phyloP scores from a whole-genome alignment of 2,888 invertebrate species.

The Drosophila trichaetosa region DNA sequence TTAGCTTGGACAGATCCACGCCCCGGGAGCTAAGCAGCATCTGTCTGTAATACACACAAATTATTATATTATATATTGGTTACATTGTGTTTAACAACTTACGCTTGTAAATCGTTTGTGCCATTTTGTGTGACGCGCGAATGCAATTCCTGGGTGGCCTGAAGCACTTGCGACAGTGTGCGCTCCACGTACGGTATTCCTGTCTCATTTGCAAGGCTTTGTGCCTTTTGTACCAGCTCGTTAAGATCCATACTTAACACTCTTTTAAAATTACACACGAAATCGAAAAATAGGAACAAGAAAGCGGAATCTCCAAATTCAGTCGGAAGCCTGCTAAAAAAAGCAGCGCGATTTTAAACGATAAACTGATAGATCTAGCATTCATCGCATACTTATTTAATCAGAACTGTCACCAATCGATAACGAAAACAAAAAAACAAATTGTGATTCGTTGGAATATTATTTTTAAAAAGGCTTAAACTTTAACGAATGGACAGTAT shows the following conservation, averaged over 20 bases:
- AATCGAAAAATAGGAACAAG: neutral
- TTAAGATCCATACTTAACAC: slow-evolving; percentile 89
- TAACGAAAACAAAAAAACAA: neutral
- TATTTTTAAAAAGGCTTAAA: neutral
- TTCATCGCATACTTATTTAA: too few species aligned
- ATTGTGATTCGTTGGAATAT: neutral
- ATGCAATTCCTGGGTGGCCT: slow-evolving; percentile 95
- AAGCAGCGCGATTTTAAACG: slow-evolving; percentile 1
- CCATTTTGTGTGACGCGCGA: slow-evolving; percentile 93
- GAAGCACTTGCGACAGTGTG: slow-evolving; percentile 95
- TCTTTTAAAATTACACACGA: neutral
- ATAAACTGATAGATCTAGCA: slow-evolving; percentile 7
- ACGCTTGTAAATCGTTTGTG: slow-evolving; percentile 95
- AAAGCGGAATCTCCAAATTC: neutral
- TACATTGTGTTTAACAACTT: slow-evolving; percentile 37
- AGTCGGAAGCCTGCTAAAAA: slow-evolving; percentile 5
- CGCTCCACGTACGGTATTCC: slow-evolving; percentile 94
- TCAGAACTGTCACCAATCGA: neutral
- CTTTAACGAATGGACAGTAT: neutral
- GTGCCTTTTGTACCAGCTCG: slow-evolving; percentile 95
- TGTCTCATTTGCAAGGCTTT: slow-evolving; percentile 95
- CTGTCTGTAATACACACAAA: slow-evolving; percentile 87
- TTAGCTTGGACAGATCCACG: slow-evolving; percentile 96
- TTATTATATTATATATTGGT: neutral
- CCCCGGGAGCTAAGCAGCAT: slow-evolving; percentile 96